Percentiles rank a stretch among this genome's conserved stretches.
phyloP scores from a whole-genome alignment of 1,140 invertebrate genomes.

The Hylaeus anthracinus region DNA sequence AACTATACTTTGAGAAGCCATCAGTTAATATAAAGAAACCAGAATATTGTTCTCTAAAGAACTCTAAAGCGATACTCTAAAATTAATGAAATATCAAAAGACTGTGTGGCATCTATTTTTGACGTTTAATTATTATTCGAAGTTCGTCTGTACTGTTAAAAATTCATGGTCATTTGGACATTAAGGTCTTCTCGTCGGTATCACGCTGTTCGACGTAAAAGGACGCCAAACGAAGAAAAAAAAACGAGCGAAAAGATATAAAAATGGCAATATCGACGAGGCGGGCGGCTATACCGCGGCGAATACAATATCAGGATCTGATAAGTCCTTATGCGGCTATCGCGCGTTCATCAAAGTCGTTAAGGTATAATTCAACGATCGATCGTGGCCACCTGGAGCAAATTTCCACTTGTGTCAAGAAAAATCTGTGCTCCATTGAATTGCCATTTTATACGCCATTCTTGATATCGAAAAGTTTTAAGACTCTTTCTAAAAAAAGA shows the following conservation, averaged over 20 bases:
- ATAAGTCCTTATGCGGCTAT: not conserved
- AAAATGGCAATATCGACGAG: conserved; percentile 17
- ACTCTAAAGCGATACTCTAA: too few species aligned
- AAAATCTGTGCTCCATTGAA: not conserved
- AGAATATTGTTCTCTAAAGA: too few species aligned
- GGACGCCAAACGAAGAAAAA: not conserved
- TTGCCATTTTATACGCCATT: not conserved
- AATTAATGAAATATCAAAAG: too few species aligned
- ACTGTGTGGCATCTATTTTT: too few species aligned
- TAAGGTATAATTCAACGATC: not conserved
- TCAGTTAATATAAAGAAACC: too few species aligned
- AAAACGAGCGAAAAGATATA: not conserved
- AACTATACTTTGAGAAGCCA: too few species aligned
- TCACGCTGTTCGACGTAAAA: conserved; percentile 4
- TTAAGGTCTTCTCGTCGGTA: not conserved
- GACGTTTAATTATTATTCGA: not conserved
- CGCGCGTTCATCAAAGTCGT: not conserved
- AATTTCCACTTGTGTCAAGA: not conserved
- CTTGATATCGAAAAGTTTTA: too few species aligned
- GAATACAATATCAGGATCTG: conserved; percentile 19
- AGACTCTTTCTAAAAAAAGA: not conserved
- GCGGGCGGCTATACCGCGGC: not conserved
- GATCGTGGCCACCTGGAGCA: not conserved
- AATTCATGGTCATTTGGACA: not conserved
- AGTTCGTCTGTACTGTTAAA: not conserved